phyloP scores from a whole-genome alignment of 2,888 invertebrate genomes.

The Zygaena filipendulae region DNA sequence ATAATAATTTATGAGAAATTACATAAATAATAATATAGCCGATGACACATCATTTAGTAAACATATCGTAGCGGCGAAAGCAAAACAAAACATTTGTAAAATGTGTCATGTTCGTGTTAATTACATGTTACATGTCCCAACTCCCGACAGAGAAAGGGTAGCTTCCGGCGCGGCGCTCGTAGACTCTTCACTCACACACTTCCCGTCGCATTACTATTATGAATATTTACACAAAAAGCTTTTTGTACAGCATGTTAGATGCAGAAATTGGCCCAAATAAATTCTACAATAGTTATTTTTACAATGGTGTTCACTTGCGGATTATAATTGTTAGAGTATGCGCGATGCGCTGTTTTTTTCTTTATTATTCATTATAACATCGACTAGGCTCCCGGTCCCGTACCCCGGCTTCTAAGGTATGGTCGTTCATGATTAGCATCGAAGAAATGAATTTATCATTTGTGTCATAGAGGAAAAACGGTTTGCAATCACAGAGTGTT shows the following conservation, averaged over 20 bases:
- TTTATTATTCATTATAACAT: not conserved
- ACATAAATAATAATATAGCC: slow-evolving; percentile 35
- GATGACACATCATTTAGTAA: slow-evolving; percentile 57
- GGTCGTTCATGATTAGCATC: slow-evolving; percentile 22
- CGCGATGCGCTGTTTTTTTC: slow-evolving; percentile 17
- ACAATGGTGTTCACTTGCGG: slow-evolving; percentile 37
- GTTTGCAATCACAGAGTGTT: slow-evolving; percentile 34
- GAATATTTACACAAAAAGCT: slow-evolving; percentile 67
- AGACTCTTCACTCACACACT: slow-evolving; percentile 28
- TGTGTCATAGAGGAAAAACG: slow-evolving; percentile 34
- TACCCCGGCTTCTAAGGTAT: not conserved
- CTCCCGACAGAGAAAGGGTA: slow-evolving; percentile 23
- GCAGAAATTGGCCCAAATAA: slow-evolving; percentile 56
- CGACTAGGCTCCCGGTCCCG: no score
- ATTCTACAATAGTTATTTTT: slow-evolving; percentile 51
- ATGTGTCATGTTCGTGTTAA: slow-evolving; percentile 60
- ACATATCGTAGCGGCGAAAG: slow-evolving; percentile 65
- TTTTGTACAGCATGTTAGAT: slow-evolving; percentile 66
- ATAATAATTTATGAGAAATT: no score
- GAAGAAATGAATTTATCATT: slow-evolving; percentile 21
- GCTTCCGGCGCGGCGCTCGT: slow-evolving; percentile 32
- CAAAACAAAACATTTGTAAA: slow-evolving; percentile 61
- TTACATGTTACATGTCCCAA: slow-evolving; percentile 55
- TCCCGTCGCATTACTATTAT: slow-evolving; percentile 33
- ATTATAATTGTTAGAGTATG: slow-evolving; percentile 28